These are phyloP conservation scores for Apotomis capreana DNA, from an alignment of 2,888 invertebrate genomes.

Conservation along the genomic window DNA sequence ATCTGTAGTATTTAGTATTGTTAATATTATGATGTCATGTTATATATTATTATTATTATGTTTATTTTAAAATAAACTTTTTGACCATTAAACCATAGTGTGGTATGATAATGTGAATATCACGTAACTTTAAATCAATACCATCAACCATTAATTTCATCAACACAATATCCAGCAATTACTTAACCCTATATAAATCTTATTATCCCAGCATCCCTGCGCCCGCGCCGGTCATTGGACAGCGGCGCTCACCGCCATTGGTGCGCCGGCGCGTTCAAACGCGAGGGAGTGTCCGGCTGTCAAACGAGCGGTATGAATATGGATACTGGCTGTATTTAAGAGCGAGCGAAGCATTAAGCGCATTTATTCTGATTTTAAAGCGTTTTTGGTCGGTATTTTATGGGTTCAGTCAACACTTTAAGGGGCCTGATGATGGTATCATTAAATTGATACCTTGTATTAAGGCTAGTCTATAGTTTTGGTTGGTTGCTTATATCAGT, in stretches of 20 bases:
- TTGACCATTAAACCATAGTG: no score
- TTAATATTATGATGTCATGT: no score
- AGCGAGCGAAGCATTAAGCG: neutral
- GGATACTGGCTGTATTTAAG: conserved; percentile 54
- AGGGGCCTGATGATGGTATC: no score
- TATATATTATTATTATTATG: no score
- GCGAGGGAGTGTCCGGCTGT: conserved; percentile 52
- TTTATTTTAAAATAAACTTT: no score
- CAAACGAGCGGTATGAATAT: conserved; percentile 76
- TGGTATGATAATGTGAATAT: no score
- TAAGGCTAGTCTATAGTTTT: no score
- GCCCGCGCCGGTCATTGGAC: conserved; percentile 71
- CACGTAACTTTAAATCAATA: no score
- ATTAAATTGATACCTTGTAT: no score
- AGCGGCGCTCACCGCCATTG: conserved; percentile 63
- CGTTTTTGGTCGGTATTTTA: neutral
- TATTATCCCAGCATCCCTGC: conserved; percentile 61
- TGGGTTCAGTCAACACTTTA: no score
- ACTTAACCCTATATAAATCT: conserved; percentile 22
- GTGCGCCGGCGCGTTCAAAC: conserved; percentile 50
- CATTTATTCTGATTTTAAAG: neutral
- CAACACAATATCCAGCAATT: conserved; percentile 4
- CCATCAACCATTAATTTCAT: neutral
- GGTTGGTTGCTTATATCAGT: no score
- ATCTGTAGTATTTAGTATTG: no score